Conservation (phyloP, 1,140 invertebrate species). For the Archivesica marissinica region DNA sequence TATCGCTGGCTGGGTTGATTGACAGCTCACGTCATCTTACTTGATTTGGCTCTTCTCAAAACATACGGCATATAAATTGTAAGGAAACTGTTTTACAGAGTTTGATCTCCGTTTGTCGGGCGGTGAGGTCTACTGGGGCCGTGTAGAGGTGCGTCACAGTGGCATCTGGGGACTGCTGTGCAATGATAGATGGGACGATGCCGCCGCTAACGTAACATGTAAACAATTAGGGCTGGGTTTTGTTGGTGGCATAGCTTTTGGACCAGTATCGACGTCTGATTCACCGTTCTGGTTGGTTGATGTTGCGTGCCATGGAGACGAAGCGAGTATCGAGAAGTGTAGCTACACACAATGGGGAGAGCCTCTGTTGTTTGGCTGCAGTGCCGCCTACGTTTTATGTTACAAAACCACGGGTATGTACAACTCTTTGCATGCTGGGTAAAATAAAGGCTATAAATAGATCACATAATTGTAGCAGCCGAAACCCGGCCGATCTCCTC, state of each 20-base stretch:
- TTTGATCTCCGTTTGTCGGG: constrained; percentile 86
- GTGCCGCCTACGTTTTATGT: constrained; percentile 66
- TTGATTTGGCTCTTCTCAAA: background rate
- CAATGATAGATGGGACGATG: constrained; percentile 80
- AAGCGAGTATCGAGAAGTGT: constrained; percentile 67
- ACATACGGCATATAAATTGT: background rate
- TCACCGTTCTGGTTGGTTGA: constrained; percentile 85
- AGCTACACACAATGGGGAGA: constrained; percentile 60
- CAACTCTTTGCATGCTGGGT: too few relatives aligned
- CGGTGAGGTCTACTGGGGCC: constrained; percentile 86
- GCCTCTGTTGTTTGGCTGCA: constrained; percentile 35
- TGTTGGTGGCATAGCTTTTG: constrained; percentile 64
- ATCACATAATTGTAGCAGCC: too few relatives aligned
- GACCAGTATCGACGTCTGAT: constrained; percentile 6
- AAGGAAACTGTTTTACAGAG: constrained; percentile 55
- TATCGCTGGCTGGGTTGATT: background rate
- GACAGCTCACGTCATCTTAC: background rate
- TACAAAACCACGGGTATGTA: constrained; percentile 57
- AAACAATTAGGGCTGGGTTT: constrained; percentile 58
- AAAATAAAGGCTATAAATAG: too few relatives aligned
- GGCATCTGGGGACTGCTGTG: constrained; percentile 92
- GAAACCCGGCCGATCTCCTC: too few relatives aligned
- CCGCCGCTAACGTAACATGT: constrained; percentile 85
- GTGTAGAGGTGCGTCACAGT: constrained; percentile 89
- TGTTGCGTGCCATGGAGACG: constrained; percentile 64